These are phyloP conservation scores for Melanotaenia maccullochi DNA, from an alignment of 2,797 vertebrate genomes.

Conservation along the genomic window DNA sequence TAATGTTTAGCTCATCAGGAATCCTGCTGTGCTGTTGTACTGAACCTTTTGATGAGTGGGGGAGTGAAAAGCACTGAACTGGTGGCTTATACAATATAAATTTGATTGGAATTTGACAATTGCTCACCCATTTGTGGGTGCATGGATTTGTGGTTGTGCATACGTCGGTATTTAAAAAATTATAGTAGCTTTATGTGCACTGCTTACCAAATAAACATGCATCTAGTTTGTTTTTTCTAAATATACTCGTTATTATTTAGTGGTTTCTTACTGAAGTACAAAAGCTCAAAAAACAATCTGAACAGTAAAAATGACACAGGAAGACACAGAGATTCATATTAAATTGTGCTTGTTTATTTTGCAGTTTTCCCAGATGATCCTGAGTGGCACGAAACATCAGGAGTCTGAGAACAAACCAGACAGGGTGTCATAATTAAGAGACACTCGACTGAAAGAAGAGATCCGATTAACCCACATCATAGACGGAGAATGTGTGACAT, in stretches of 20 bases:
- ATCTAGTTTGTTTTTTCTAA: neutral
- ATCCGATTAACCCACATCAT: neutral
- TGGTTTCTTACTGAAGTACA: neutral
- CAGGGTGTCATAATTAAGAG: conserved; percentile 3
- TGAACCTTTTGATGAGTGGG: too few relatives aligned
- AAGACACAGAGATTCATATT: neutral
- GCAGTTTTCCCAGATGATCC: conserved; percentile 16
- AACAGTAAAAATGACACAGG: too few relatives aligned
- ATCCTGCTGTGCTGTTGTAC: too few relatives aligned
- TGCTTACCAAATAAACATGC: too few relatives aligned
- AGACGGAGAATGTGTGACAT: conserved; percentile 57
- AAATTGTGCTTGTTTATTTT: conserved; percentile 21
- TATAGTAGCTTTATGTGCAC: neutral
- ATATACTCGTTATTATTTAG: neutral
- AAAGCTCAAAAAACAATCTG: too few relatives aligned
- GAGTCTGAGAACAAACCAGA: conserved; percentile 2
- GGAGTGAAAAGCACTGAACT: too few relatives aligned
- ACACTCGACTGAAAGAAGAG: conserved; percentile 5
- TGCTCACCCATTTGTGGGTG: too few relatives aligned
- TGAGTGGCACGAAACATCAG: conserved; percentile 22
- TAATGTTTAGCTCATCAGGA: too few relatives aligned
- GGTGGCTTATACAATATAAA: too few relatives aligned
- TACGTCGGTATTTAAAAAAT: neutral
- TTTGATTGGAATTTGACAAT: too few relatives aligned
- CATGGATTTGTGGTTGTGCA: too few relatives aligned